Evolutionary conservation across 1,140 invertebrate species (phyloP).

Genomic region (Plodia interpunctella): DNA sequence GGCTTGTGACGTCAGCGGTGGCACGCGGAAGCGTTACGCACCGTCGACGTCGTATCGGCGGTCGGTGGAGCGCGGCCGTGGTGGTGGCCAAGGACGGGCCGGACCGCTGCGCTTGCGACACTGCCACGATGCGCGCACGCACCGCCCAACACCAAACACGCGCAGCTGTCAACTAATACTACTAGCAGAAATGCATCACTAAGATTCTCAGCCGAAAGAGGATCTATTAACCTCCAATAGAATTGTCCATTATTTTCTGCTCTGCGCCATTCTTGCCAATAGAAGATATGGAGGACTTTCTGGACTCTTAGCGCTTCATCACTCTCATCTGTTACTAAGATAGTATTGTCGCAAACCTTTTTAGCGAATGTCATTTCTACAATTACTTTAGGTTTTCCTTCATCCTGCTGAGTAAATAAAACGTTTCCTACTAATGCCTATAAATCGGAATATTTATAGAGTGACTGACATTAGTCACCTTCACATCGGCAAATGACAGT

Average conservation of each 20-base stretch:
- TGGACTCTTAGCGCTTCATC: too few species aligned
- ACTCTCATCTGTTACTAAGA: too few species aligned
- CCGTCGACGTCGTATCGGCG: slow-evolving; percentile 23
- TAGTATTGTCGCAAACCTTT: too few species aligned
- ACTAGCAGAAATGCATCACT: background rate
- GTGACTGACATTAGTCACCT: slow-evolving; percentile 30
- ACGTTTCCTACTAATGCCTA: too few species aligned
- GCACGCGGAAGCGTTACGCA: slow-evolving; percentile 56
- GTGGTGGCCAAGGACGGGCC: slow-evolving; percentile 53
- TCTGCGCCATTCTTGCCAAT: too few species aligned
- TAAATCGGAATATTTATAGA: background rate
- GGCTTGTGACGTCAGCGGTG: slow-evolving; percentile 19
- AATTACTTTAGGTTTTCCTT: too few species aligned
- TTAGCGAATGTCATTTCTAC: too few species aligned
- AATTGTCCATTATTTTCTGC: too few species aligned
- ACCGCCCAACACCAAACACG: background rate
- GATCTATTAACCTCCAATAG: too few species aligned
- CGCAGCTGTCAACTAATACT: background rate
- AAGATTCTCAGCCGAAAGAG: too few species aligned
- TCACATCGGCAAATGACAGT: slow-evolving; percentile 29
- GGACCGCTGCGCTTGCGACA: slow-evolving; percentile 38
- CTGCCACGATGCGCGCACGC: slow-evolving; percentile 22
- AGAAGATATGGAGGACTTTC: too few species aligned
- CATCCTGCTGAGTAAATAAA: too few species aligned
- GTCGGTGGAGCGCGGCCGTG: slow-evolving; percentile 30